phyloP scores from a whole-genome alignment of 2,797 vertebrate species.

The Decapterus maruadsi region DNA sequence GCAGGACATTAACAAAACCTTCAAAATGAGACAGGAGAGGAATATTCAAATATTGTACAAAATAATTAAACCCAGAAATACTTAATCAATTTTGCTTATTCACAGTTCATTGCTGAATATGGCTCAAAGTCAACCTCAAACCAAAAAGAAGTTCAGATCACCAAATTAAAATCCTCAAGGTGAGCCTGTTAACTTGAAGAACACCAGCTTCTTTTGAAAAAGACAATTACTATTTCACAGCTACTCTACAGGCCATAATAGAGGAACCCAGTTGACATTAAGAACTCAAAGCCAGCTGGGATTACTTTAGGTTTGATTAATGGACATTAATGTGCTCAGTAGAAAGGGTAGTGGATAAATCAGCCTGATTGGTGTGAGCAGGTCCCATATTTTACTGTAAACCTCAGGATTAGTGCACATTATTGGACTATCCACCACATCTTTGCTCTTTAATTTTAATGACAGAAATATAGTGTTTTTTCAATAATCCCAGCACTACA shows the following conservation, averaged over 20 bases:
- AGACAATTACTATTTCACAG: slow-evolving; percentile 47
- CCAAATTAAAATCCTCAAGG: slow-evolving; percentile 49
- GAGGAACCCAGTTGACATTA: slow-evolving; percentile 51
- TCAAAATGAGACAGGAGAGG: not conserved
- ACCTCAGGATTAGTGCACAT: slow-evolving; percentile 25
- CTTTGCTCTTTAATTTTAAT: slow-evolving; percentile 25
- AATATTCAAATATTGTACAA: slow-evolving; percentile 16
- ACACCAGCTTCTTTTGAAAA: slow-evolving; percentile 29
- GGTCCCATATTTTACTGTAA: slow-evolving; percentile 36
- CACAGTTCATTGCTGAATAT: slow-evolving; percentile 15
- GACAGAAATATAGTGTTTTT: slow-evolving; percentile 18
- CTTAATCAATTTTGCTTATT: slow-evolving; percentile 25
- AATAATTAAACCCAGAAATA: slow-evolving; percentile 26
- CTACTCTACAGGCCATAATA: slow-evolving; percentile 21
- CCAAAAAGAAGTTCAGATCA: slow-evolving; percentile 14
- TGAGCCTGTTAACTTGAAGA: slow-evolving; percentile 27
- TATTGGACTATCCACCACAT: slow-evolving; percentile 2
- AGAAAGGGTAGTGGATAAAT: slow-evolving; percentile 56
- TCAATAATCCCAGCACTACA: not conserved
- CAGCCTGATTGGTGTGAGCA: slow-evolving; percentile 34
- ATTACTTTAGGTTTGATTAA: slow-evolving; percentile 62
- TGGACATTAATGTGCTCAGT: slow-evolving; percentile 44
- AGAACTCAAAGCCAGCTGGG: slow-evolving; percentile 44
- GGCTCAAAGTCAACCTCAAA: slow-evolving; percentile 26
- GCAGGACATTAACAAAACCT: slow-evolving; percentile 22